A percentile compares a stretch with the other conserved stretches of the same genome.
Conservation (phyloP, 2,888 invertebrate genomes). For the Protophormia terraenovae region DNA sequence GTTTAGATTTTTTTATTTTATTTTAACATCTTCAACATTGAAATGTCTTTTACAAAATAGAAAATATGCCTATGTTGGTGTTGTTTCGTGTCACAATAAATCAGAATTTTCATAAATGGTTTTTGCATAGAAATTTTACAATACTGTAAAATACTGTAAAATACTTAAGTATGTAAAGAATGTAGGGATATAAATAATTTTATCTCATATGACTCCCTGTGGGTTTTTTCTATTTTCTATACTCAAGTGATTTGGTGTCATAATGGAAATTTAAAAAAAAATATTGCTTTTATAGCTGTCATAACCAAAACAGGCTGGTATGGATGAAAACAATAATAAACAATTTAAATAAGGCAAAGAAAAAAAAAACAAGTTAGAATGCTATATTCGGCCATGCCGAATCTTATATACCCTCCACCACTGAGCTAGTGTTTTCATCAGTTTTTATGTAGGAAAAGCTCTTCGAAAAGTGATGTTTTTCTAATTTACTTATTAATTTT, state of each 20-base stretch:
- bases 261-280: not conserved
- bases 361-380: too few species aligned
- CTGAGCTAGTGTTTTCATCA: too few species aligned
- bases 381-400: too few species aligned
- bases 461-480: too few species aligned
- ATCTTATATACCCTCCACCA: too few species aligned
- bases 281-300: slow-evolving; percentile 14
- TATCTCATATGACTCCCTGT: not conserved
- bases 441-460: too few species aligned
- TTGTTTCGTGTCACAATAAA: not conserved
- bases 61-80: not conserved
- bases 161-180: too few species aligned
- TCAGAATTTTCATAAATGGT: not conserved
- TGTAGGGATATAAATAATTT: not conserved
- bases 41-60: too few species aligned
- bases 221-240: not conserved
- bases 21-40: not conserved
- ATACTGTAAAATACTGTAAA: too few species aligned
- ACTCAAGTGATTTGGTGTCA: not conserved
- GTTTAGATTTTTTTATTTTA: not conserved
- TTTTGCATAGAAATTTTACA: not conserved
- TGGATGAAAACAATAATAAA: not conserved
- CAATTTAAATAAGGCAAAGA: not conserved
- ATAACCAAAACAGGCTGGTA: slow-evolving; percentile 2
- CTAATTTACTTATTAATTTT: too few species aligned